Evolutionary conservation across 2,113 vertebrate genomes (phyloP).

Genomic region (Python bivittatus): DNA sequence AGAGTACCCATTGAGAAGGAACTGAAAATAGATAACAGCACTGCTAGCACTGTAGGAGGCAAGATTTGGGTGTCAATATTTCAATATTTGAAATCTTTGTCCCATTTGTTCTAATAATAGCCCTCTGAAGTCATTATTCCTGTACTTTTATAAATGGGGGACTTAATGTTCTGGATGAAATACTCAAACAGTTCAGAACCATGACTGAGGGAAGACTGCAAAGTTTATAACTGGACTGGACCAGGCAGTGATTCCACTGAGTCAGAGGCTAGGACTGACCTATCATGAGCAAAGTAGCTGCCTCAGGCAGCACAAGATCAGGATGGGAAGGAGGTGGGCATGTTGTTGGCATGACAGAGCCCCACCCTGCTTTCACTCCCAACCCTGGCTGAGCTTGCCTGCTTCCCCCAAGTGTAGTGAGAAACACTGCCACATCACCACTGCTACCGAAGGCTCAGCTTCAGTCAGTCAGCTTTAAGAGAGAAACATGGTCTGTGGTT

Average conservation of each 20-base stretch:
- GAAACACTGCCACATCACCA: no score
- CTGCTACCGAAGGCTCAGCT: neutral
- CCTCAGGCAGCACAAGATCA: neutral
- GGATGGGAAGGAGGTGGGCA: neutral
- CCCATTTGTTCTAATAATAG: neutral
- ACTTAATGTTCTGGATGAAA: neutral
- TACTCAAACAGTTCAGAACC: neutral
- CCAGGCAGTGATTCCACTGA: neutral
- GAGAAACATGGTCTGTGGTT: neutral
- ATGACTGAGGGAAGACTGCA: no score
- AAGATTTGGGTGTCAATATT: no score
- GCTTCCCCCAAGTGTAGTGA: neutral
- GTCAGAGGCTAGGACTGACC: neutral
- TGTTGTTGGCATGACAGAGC: neutral
- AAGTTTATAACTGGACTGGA: no score
- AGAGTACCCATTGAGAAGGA: no score
- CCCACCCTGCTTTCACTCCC: neutral
- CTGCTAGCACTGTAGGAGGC: no score
- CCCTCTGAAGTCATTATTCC: neutral
- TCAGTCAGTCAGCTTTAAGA: neutral
- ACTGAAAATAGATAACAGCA: no score
- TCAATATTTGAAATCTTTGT: neutral
- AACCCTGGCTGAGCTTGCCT: neutral
- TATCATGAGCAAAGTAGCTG: neutral
- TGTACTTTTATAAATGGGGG: neutral